These are phyloP conservation scores for Drosophila mauritiana DNA, from an alignment of 1,140 invertebrate genomes.

Conservation along the genomic window DNA sequence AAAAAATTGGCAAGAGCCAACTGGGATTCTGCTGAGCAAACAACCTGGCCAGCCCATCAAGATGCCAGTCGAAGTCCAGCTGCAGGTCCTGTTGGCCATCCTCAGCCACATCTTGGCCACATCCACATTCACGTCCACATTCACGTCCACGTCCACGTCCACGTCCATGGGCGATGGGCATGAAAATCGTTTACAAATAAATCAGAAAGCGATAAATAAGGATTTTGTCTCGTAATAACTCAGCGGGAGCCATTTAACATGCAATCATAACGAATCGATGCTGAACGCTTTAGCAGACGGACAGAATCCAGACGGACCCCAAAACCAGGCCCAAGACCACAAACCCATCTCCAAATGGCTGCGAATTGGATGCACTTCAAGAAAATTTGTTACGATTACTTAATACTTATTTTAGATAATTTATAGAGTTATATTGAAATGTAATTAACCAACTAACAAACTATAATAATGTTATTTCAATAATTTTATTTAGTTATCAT, in stretches of 20 bases:
- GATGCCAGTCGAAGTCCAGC: constrained; percentile 49
- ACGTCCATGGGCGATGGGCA: constrained; percentile 54
- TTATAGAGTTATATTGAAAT: too few relatives aligned
- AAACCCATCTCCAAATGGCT: constrained; percentile 14
- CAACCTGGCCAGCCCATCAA: constrained; percentile 58
- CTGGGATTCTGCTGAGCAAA: constrained; percentile 49
- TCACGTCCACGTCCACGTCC: constrained; percentile 7
- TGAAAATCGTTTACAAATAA: constrained; percentile 84
- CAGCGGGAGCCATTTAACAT: constrained; percentile 85
- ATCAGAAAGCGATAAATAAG: constrained; percentile 85
- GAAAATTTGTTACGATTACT: not conserved
- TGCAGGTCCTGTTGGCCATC: constrained; percentile 17
- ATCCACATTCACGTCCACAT: constrained; percentile 8
- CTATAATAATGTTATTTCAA: too few relatives aligned
- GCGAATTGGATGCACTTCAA: constrained; percentile 8
- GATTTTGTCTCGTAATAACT: constrained; percentile 85
- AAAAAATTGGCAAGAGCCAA: constrained; percentile 58
- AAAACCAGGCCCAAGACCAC: constrained; percentile 5
- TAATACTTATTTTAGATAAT: too few relatives aligned
- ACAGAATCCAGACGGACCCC: constrained; percentile 36
- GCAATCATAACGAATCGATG: constrained; percentile 85
- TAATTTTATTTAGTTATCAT: not conserved
- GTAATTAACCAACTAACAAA: too few relatives aligned
- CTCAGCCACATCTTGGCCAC: constrained; percentile 1
- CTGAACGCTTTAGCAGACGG: constrained; percentile 76